phyloP scores from a whole-genome alignment of 2,888 invertebrate genomes.

The Uloborus plumipes region DNA sequence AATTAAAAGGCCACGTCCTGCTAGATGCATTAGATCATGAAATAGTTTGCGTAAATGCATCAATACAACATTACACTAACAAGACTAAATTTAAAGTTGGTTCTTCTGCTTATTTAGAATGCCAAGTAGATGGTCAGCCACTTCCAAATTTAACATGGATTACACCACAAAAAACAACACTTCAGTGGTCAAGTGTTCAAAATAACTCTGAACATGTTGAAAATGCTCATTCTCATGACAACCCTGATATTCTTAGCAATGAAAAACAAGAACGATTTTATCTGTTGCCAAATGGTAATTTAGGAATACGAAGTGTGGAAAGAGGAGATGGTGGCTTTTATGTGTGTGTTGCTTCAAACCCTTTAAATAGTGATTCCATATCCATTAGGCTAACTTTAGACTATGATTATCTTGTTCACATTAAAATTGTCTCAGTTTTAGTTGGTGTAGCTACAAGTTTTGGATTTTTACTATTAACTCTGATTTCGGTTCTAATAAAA shows the following conservation, averaged over 20 bases:
- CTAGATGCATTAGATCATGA: constrained; percentile 72
- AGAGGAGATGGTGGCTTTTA: constrained; percentile 73
- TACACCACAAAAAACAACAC: constrained; percentile 75
- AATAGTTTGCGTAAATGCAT: constrained; percentile 80
- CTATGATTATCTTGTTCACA: constrained; percentile 85
- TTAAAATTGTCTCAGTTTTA: constrained; percentile 86
- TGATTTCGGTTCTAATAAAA: constrained; percentile 84
- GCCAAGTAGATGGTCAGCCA: constrained; percentile 96
- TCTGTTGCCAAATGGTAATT: constrained; percentile 56
- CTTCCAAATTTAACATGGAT: constrained; percentile 93
- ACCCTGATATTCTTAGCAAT: background rate
- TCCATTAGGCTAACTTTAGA: constrained; percentile 85
- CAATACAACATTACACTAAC: constrained; percentile 64
- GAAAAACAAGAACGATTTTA: constrained; percentile 41
- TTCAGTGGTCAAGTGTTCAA: constrained; percentile 76
- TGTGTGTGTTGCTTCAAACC: constrained; percentile 87
- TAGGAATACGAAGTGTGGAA: constrained; percentile 53
- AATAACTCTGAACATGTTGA: constrained; percentile 17
- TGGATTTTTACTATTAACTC: constrained; percentile 83
- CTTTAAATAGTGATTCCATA: constrained; percentile 83
- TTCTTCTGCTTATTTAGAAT: constrained; percentile 80
- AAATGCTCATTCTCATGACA: background rate
- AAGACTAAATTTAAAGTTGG: constrained; percentile 71
- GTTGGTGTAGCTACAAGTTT: constrained; percentile 86
- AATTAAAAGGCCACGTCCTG: constrained; percentile 63